A percentile compares a stretch with the other conserved stretches of the same genome.
phyloP scores from a whole-genome alignment of 1,140 invertebrate genomes.

The Drosophila lacteicornis region DNA sequence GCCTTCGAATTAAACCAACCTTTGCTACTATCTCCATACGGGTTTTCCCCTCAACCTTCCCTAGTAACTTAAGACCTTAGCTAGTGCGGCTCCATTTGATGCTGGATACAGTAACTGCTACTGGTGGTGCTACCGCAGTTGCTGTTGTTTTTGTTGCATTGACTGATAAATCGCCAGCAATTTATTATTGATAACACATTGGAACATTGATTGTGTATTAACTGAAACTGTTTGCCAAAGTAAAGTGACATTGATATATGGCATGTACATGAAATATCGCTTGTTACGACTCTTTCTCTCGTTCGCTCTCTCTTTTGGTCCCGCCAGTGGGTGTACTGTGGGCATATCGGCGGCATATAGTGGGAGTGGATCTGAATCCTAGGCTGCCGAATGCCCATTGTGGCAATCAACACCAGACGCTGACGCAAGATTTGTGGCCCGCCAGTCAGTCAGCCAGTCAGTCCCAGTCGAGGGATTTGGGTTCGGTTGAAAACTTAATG shows the following conservation, averaged over 20 bases:
- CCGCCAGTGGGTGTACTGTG: slow-evolving; percentile 6
- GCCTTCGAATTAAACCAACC: neutral
- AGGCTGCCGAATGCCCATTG: slow-evolving; percentile 63
- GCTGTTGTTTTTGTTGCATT: slow-evolving; percentile 60
- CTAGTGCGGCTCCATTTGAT: slow-evolving; percentile 20
- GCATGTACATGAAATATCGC: slow-evolving; percentile 82
- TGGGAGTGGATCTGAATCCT: slow-evolving; percentile 33
- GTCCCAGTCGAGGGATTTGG: slow-evolving; percentile 27
- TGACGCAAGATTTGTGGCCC: slow-evolving; percentile 73
- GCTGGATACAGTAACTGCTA: slow-evolving; percentile 17
- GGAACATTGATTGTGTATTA: slow-evolving; percentile 84
- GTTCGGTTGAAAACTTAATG: slow-evolving; percentile 61
- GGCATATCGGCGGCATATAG: slow-evolving; percentile 9
- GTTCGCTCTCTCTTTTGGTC: neutral
- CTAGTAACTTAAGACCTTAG: slow-evolving; percentile 73
- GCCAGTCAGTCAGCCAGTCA: slow-evolving; percentile 51
- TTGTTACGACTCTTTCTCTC: slow-evolving; percentile 68
- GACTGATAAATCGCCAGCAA: slow-evolving; percentile 81
- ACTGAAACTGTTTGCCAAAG: slow-evolving; percentile 84
- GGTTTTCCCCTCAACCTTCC: neutral
- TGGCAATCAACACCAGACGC: slow-evolving; percentile 79
- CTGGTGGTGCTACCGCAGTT: slow-evolving; percentile 10
- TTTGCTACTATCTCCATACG: slow-evolving; percentile 1
- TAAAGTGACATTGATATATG: slow-evolving; percentile 83
- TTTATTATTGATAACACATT: slow-evolving; percentile 84